These are phyloP conservation scores for Sylvietta virens DNA, from an alignment of 2,113 vertebrate genomes.

Conservation along the genomic window DNA sequence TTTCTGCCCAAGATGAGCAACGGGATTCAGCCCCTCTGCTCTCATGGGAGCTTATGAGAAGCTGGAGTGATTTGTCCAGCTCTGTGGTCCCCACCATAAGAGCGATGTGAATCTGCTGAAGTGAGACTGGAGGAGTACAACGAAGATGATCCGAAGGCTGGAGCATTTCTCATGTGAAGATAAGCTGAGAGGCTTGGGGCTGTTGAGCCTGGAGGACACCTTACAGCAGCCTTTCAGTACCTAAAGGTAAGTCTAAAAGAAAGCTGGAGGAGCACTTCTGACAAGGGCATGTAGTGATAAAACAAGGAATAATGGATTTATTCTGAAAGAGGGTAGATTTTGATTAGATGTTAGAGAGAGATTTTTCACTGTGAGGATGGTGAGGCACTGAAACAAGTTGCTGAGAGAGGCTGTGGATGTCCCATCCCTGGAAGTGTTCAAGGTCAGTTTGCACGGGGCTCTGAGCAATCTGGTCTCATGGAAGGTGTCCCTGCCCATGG, in stretches of 20 bases:
- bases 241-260: not conserved
- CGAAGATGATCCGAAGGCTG: not conserved
- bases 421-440: not conserved
- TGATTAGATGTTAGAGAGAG: not conserved
- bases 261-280: not conserved
- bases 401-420: not conserved
- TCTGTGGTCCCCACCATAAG: not conserved
- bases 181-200: not conserved
- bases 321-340: not conserved
- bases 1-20: rapidly evolving
- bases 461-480: not conserved
- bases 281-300: not conserved
- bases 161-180: not conserved
- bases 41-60: not conserved
- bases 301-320: not conserved
- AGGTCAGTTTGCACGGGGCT: not conserved
- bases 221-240: not conserved
- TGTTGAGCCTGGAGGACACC: not conserved
- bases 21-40: not conserved
- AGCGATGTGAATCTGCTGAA: not conserved
- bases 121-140: not conserved
- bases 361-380: not conserved
- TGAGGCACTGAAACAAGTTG: not conserved
- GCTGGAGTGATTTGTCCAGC: not conserved
- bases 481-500: not conserved